Conservation (phyloP, 2,113 vertebrate genomes). For the Atrichornis clamosus region DNA sequence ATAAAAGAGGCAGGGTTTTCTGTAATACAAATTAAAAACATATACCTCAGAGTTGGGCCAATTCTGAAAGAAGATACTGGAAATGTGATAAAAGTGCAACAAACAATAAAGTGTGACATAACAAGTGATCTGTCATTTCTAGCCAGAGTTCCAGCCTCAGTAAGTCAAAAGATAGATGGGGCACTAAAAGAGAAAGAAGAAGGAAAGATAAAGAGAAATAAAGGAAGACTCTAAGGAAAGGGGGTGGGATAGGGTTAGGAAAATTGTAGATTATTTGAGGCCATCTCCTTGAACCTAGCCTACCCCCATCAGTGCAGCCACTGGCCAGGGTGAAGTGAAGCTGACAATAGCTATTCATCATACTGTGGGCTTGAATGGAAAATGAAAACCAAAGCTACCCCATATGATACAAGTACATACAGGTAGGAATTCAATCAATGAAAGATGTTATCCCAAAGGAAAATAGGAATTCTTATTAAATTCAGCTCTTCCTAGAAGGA, state of each 20-base stretch:
- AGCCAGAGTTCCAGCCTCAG: background rate
- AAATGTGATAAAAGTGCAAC: background rate
- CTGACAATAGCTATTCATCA: conserved; percentile 71
- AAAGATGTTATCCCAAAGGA: conserved; percentile 74
- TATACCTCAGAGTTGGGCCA: background rate
- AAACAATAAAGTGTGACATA: background rate
- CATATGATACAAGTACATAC: conserved; percentile 52
- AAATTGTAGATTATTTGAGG: conserved; percentile 31
- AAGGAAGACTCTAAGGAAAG: background rate
- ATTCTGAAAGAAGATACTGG: background rate
- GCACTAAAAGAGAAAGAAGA: background rate
- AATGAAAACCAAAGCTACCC: conserved; percentile 69
- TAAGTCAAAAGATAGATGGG: background rate
- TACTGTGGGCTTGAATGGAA: conserved; percentile 60
- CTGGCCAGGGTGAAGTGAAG: conserved; percentile 53
- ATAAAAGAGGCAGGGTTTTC: background rate
- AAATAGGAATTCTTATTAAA: conserved; percentile 71
- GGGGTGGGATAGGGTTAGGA: background rate
- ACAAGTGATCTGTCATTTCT: conserved; percentile 15
- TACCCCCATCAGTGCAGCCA: conserved; percentile 24
- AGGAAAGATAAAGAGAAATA: background rate
- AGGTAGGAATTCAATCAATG: conserved; percentile 70
- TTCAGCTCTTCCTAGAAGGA: conserved; percentile 26
- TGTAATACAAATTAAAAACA: background rate
- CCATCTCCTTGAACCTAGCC: conserved; percentile 14